A percentile compares a stretch with the other conserved stretches of the same genome.
phyloP scores from a whole-genome alignment of 2,888 invertebrate genomes.

The Hymenopus coronatus region DNA sequence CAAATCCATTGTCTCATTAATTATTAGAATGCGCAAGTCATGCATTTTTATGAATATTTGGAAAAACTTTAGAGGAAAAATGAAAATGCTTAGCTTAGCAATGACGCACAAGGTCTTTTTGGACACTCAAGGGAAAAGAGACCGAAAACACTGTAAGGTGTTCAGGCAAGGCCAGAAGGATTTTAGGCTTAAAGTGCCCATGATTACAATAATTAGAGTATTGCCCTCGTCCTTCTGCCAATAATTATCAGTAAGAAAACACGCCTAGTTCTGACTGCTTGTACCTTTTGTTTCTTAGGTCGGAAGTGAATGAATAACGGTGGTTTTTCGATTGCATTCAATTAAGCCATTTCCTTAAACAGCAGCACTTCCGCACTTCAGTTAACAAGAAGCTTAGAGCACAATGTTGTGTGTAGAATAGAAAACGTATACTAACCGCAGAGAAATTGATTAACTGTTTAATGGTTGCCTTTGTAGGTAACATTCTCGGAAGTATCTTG shows the following conservation, averaged over 20 bases:
- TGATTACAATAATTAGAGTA: neutral
- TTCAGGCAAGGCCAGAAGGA: neutral
- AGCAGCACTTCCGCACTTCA: neutral
- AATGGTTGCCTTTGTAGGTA: neutral
- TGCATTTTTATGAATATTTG: too few species aligned
- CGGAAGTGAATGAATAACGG: neutral
- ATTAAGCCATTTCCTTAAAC: neutral
- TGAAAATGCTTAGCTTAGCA: too few species aligned
- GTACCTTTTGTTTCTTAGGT: neutral
- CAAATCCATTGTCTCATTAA: too few species aligned
- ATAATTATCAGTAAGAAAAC: neutral
- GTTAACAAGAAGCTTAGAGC: neutral
- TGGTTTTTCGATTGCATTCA: neutral
- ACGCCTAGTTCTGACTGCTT: neutral
- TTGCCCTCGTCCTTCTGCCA: neutral
- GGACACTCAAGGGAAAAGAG: neutral
- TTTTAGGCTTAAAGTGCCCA: neutral
- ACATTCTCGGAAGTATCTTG: neutral
- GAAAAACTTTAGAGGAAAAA: too few species aligned
- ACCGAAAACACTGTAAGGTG: neutral
- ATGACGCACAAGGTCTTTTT: neutral
- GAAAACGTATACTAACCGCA: neutral
- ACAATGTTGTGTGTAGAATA: neutral
- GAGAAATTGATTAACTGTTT: neutral
- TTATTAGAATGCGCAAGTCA: too few species aligned